Evolutionary conservation across 2,888 invertebrate species (phyloP).

Genomic region (Sericinus montela): DNA sequence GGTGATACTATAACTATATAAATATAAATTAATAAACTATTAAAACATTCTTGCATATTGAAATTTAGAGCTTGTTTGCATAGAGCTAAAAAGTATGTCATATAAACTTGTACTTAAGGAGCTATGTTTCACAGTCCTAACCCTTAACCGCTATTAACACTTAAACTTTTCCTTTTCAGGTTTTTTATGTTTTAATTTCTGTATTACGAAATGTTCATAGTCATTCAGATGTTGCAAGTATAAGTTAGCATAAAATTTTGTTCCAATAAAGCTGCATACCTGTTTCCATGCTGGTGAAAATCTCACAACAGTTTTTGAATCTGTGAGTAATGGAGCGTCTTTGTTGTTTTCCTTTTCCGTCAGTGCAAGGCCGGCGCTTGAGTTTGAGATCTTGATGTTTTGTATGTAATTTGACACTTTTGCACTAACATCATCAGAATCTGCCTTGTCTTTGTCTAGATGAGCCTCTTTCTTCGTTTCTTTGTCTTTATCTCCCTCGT

Average conservation of each 20-base stretch:
- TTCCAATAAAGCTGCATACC: conserved; percentile 37
- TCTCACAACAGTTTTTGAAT: conserved; percentile 54
- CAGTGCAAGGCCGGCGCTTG: conserved; percentile 41
- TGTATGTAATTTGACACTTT: conserved; percentile 46
- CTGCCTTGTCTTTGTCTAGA: background rate
- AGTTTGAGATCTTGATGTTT: conserved; percentile 51
- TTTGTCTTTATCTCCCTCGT: conserved; percentile 1
- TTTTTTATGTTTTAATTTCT: too few species aligned
- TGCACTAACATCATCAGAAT: conserved; percentile 9
- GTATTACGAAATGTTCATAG: too few species aligned
- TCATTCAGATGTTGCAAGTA: too few species aligned
- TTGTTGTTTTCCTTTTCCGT: conserved; percentile 38
- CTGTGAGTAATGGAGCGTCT: conserved; percentile 45
- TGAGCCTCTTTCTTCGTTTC: background rate
- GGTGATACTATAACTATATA: too few species aligned
- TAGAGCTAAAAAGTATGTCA: too few species aligned
- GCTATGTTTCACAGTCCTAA: too few species aligned
- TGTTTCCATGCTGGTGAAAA: conserved; percentile 72
- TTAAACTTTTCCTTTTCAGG: too few species aligned
- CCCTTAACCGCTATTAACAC: too few species aligned
- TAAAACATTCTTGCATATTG: too few species aligned
- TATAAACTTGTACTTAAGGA: too few species aligned
- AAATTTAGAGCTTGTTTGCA: too few species aligned
- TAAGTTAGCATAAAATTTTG: background rate
- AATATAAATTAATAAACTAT: too few species aligned